Evolutionary conservation across 2,113 vertebrate genomes (phyloP).

Genomic region (Mystacornis crossleyi): DNA sequence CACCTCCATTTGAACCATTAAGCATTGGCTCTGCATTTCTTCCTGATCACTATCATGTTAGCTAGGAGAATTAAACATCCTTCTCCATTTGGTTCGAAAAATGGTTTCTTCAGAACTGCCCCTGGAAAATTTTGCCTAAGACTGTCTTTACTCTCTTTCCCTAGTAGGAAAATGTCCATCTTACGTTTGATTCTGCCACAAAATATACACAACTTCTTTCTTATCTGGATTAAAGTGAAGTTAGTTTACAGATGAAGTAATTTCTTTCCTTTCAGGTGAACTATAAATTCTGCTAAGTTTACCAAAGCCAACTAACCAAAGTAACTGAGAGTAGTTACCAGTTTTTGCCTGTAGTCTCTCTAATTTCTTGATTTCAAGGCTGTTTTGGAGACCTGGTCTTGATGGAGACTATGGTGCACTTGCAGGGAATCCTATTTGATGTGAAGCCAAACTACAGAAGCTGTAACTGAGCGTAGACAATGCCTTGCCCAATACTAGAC

Average conservation of each 20-base stretch:
- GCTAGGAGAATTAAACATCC: neutral
- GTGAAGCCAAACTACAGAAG: neutral
- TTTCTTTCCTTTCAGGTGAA: neutral
- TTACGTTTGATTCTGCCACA: neutral
- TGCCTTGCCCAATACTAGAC: neutral
- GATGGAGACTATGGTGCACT: neutral
- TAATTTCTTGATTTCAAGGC: neutral
- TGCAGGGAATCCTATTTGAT: neutral
- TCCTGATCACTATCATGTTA: neutral
- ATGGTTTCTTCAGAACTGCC: neutral
- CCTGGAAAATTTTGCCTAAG: neutral
- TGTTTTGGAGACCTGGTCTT: neutral
- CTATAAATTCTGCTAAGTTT: neutral
- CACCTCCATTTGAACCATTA: constrained; percentile 52
- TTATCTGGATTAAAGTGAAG: neutral
- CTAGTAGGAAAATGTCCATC: neutral
- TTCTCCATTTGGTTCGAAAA: neutral
- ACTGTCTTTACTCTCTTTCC: neutral
- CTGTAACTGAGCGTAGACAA: neutral
- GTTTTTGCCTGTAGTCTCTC: neutral
- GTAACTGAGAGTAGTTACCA: neutral
- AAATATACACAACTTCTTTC: neutral
- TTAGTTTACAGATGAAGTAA: neutral
- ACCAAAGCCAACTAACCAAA: neutral
- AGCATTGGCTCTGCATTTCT: constrained; percentile 8